Evolutionary conservation across 2,888 invertebrate genomes (phyloP), one percentile per base, ranked within the genome.

Genomic region (Acleris cristana): DNA sequence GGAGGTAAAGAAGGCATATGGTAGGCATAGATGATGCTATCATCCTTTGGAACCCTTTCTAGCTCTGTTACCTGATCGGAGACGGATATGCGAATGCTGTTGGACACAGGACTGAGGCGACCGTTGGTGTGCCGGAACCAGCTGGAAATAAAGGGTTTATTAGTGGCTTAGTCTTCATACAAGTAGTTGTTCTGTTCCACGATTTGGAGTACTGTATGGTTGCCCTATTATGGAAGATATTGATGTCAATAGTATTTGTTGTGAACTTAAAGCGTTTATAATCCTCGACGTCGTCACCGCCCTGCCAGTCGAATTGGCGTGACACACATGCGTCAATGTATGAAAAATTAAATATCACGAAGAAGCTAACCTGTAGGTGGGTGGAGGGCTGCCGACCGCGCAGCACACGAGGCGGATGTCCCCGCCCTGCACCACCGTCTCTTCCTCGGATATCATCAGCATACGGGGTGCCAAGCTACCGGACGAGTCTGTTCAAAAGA

Each of bases 331-430:
- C 26, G 7, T 26, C 26, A 6, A 26, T 26, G 26, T 26, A 26
- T 26, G 26, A 3, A 23, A 23, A 23, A 23, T 23, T 23, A 3
- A 23, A 26, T 26, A 26, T 30, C 8, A 10, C 30, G 8, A 8
- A 26, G 40, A 30, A 14, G 18, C 10, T 4, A 90, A 96, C 94
- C 94, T 95, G 88, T 95, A 96, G 8, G 94, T 93, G 0, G 96
- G 96, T 1, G 96, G 94, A 10, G 96, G 96, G 75, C 94, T 95
- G 55, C 95, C 96, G 74, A 95, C 94, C 3, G 96, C 95, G 54
- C 95, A 95, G 82, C 96, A 96, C 3, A 95, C 94, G 16, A 96
- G 92, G 71, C 96, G 93, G 64, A 95, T 94, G 75, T 95, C 95
- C 26, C 94, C 94, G n/a, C 95, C 96, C 76, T 94, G 93, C 60